These are phyloP conservation scores for Litoditis marina DNA, from an alignment of 2,888 invertebrate species.

Conservation along the genomic window DNA sequence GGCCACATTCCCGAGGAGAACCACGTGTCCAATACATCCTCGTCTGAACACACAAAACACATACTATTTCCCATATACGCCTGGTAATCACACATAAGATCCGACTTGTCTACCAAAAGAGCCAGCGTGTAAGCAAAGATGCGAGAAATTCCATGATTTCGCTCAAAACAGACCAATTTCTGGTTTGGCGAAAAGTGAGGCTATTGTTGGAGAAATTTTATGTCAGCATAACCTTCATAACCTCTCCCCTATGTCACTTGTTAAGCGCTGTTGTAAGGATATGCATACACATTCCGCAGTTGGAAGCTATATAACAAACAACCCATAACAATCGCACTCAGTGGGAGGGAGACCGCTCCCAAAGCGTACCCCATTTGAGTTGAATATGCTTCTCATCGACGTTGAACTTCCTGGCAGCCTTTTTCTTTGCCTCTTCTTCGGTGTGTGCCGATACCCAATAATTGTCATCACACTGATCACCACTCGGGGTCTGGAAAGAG, in stretches of 20 bases:
- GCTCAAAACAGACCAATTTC: neutral
- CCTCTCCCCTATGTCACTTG: too few species aligned
- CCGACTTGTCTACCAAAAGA: neutral
- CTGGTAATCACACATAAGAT: neutral
- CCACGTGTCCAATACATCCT: conserved; percentile 98
- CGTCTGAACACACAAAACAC: conserved; percentile 70
- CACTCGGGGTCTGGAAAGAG: conserved; percentile 1
- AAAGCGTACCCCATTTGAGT: conserved; percentile 62
- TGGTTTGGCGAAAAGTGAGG: neutral
- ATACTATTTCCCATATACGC: neutral
- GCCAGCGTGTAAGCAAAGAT: neutral
- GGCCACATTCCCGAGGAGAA: conserved; percentile 95
- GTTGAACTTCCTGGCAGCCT: conserved; percentile 75
- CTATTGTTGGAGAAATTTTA: too few species aligned
- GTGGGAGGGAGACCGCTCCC: too few species aligned
- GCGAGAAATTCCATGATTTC: too few species aligned
- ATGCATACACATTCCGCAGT: too few species aligned
- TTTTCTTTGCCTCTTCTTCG: conserved; percentile 75
- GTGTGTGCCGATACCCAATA: conserved; percentile 71
- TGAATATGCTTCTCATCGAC: conserved; percentile 65
- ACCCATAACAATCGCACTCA: too few species aligned
- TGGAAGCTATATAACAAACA: too few species aligned
- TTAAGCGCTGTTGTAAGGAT: too few species aligned
- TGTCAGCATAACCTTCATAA: too few species aligned
- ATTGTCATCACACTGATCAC: conserved; percentile 26